These are phyloP conservation scores for Scaeva pyrastri DNA, from an alignment of 2,888 invertebrate genomes.

Conservation along the genomic window DNA sequence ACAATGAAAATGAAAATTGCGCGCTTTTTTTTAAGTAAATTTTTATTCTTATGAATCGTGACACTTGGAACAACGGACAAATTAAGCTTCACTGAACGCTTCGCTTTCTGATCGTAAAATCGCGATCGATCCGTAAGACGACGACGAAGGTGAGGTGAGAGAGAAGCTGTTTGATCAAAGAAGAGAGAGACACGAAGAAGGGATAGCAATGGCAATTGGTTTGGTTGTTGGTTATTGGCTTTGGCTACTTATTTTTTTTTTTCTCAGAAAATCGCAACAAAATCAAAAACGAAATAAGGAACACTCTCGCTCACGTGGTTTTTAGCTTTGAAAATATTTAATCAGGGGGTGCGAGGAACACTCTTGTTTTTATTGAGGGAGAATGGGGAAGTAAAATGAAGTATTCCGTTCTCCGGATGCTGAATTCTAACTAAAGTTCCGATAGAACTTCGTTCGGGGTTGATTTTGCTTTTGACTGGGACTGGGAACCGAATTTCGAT, in stretches of 20 bases:
- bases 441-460: background rate
- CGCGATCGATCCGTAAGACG: too few relatives aligned
- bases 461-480: background rate
- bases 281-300: background rate
- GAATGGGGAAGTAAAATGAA: conserved; percentile 6
- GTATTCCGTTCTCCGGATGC: conserved; percentile 44
- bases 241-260: background rate
- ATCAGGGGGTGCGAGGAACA: background rate
- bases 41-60: conserved; percentile 5
- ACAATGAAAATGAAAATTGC: conserved; percentile 55
- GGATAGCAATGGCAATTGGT: background rate
- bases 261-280: conserved; percentile 6
- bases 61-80: conserved; percentile 33
- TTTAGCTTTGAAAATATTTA: conserved; percentile 12
- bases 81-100: conserved; percentile 24
- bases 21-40: conserved; percentile 51
- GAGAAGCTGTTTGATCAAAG: conserved; percentile 24
- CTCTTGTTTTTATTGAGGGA: conserved; percentile 13
- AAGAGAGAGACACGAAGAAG: background rate
- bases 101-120: conserved; percentile 14
- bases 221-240: background rate
- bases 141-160: too few relatives aligned
- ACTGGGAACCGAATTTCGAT: background rate
- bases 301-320: conserved; percentile 61
- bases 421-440: background rate